Base-by-base conservation (phyloP, 2,113 vertebrate species). In the Columba livia region DNA sequence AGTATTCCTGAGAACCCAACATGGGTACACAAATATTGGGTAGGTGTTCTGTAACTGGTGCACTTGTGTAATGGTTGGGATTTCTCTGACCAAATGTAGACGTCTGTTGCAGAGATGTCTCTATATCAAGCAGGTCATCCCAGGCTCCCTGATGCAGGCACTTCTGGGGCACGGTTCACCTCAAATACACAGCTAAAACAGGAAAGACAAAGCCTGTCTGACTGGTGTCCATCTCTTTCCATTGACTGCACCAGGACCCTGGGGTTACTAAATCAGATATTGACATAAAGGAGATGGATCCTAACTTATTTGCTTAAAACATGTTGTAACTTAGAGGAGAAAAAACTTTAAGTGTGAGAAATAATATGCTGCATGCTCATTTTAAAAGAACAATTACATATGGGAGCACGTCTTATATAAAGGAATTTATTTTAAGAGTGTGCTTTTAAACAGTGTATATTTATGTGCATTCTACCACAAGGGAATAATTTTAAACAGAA, bases 401-500 rank as follows among this genome's bases (percentile, higher is more conserved):
- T 64, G 53, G 78, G 21, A 93, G 10, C 69, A 32, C 79, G 65
- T 87, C 89, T 81, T 92, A 67, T 40, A 67, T 72, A 84, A 83
- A 78, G 70, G 80, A 85, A 89, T 93, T 78, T 64, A 73, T 94
- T 96, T 94, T 47, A 81, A 88, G 81, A 79, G n/a, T 64, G 4
- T 90, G 82, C 85, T 95, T 94, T 71, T 77, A 88, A 96, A 83
- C 74, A 90, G 61, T 85, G 32, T 71, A 28, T 95, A 93, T 95
- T 95, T 96, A 90, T 87, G 85, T 93, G 72, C 93, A 94, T 97
- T 77, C 91, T 70, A 44, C 72, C 38, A n/a, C 92, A 54, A 91
- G 96, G 89, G 85, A 94, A 96, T 97, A 94, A 95, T 97, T 97
- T 95, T 93, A 89, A 97, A 87, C 81, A 65, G 62, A 92, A 93